phyloP scores from a whole-genome alignment of 2,888 invertebrate genomes.

The Drosophila eohydei region DNA sequence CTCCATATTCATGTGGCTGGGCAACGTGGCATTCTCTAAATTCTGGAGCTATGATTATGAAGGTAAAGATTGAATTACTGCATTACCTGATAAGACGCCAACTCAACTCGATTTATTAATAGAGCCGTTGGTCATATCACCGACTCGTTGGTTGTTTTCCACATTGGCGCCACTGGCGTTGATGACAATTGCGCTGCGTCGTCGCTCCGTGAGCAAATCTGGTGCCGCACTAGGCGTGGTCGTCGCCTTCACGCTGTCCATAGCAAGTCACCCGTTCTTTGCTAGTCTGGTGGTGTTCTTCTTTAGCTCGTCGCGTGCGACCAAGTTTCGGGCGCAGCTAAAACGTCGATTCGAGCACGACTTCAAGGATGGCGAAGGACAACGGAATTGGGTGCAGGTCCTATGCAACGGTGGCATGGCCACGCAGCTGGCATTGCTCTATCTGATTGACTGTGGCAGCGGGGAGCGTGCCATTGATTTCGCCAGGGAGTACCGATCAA shows the following conservation, averaged over 20 bases:
- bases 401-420: conserved; percentile 96
- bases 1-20: conserved; percentile 91
- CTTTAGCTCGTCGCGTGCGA: conserved; percentile 91
- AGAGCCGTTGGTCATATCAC: conserved; percentile 82
- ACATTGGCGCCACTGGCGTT: conserved; percentile 87
- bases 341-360: conserved; percentile 91
- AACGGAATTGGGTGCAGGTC: conserved; percentile 95
- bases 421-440: conserved; percentile 90
- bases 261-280: conserved; percentile 92
- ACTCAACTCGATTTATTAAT: background rate
- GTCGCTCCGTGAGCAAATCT: conserved; percentile 89
- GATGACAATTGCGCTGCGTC: conserved; percentile 88
- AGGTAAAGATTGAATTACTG: conserved; percentile 83
- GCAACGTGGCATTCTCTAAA: conserved; percentile 89
- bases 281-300: conserved; percentile 91
- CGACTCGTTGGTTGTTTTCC: conserved; percentile 84
- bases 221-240: conserved; percentile 90
- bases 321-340: conserved; percentile 89
- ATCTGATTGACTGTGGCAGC: conserved; percentile 91
- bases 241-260: conserved; percentile 91
- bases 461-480: conserved; percentile 93
- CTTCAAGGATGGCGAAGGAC: conserved; percentile 92
- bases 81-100: conserved; percentile 17
- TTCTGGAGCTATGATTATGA: conserved; percentile 86
- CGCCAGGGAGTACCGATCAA: conserved; percentile 89